These are phyloP conservation scores for Turritopsis rubra DNA, from an alignment of 30 jellyfish, hydroid and myxozoan species.

Conservation along the genomic window DNA sequence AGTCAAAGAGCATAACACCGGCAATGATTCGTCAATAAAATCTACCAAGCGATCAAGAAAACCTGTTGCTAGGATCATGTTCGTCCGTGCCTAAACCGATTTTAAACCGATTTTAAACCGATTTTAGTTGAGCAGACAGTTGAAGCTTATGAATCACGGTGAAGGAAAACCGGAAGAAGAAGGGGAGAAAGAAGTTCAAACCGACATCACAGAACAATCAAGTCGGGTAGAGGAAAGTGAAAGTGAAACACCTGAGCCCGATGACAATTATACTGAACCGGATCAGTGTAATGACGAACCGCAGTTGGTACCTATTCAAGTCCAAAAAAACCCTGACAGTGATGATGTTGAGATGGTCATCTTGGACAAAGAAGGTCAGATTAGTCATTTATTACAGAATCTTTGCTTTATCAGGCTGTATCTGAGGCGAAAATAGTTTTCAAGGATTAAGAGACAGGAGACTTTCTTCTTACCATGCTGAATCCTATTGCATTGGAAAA, in stretches of 20 bases:
- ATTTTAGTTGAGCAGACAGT: not conserved
- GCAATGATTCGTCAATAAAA: slow-evolving; percentile 7
- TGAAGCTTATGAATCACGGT: not conserved
- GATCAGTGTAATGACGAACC: not conserved
- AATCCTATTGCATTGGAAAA: not conserved
- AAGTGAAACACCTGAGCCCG: not conserved
- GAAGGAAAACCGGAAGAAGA: not conserved
- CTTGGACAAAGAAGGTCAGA: not conserved
- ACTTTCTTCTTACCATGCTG: not conserved
- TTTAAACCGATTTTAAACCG: not conserved
- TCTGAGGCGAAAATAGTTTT: not conserved
- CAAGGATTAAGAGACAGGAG: not conserved
- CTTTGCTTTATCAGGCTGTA: not conserved
- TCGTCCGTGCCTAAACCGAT: too few species aligned
- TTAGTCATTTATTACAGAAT: not conserved
- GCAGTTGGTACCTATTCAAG: not conserved
- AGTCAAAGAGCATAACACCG: slow-evolving; percentile 15
- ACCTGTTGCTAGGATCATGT: not conserved
- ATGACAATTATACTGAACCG: not conserved
- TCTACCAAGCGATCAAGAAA: slow-evolving; percentile 15
- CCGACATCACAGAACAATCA: not conserved
- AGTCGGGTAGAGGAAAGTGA: not conserved
- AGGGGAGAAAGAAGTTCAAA: not conserved
- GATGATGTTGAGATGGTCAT: not conserved
- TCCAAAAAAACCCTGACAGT: not conserved